A percentile compares a stretch with the other conserved stretches of the same genome.
Conservation (phyloP, 2,113 vertebrate species). For the Ariopsis seemanni region DNA sequence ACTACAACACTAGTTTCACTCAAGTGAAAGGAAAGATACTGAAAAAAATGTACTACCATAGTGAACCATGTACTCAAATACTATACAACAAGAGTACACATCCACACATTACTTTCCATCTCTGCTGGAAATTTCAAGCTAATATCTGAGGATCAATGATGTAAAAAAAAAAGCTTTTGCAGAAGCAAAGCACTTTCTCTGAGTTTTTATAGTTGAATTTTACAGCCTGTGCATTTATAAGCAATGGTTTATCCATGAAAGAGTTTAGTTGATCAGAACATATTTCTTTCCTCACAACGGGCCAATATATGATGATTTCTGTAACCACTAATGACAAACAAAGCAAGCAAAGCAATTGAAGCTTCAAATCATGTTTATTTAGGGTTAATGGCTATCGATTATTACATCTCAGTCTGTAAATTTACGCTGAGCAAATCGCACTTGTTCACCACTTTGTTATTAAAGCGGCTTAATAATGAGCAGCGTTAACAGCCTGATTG, state of each 20-base stretch:
- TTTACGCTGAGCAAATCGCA: background rate
- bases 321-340: background rate
- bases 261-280: background rate
- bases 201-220: background rate
- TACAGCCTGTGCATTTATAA: background rate
- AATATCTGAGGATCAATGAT: background rate
- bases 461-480: background rate
- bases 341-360: background rate
- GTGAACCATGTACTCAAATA: no score
- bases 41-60: no score
- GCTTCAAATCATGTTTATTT: constrained; percentile 24
- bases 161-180: background rate
- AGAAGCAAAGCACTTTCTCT: background rate
- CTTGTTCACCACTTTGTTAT: background rate
- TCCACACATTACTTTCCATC: background rate
- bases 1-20: no score
- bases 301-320: background rate
- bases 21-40: no score
- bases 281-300: no score
- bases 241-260: background rate
- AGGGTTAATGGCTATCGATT: constrained; percentile 17
- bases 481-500: background rate
- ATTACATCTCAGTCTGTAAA: background rate
- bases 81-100: no score
- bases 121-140: background rate